Percentiles rank a stretch among this genome's conserved stretches.
Conservation (phyloP, 2,888 invertebrate genomes). For the Thymelicus lineola region DNA sequence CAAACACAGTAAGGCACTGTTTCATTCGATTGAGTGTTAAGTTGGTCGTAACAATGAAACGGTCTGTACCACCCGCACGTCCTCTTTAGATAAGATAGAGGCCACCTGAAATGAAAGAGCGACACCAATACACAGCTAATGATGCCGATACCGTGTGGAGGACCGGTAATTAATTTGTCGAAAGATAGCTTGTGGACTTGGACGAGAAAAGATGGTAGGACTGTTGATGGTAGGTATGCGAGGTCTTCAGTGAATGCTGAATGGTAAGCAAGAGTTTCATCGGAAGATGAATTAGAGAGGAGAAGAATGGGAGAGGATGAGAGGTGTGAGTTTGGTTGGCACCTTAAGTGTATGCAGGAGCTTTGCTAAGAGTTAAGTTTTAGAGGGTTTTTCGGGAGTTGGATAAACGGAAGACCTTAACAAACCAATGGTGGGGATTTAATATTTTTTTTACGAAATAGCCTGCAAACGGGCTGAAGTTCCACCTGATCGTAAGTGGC, state of each 20-base stretch:
- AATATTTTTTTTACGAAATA: too few species aligned
- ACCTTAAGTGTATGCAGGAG: too few species aligned
- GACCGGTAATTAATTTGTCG: constrained; percentile 76
- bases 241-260: too few species aligned
- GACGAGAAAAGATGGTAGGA: background rate
- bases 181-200: constrained; percentile 50
- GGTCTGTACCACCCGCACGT: constrained; percentile 81
- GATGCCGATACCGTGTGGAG: constrained; percentile 64
- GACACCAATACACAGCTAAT: constrained; percentile 79
- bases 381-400: too few species aligned
- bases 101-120: constrained; percentile 74
- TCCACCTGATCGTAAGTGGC: too few species aligned
- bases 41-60: constrained; percentile 69
- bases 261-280: background rate
- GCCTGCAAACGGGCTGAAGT: too few species aligned
- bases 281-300: constrained; percentile 23
- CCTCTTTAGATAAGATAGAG: constrained; percentile 85
- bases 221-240: background rate
- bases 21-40: constrained; percentile 37
- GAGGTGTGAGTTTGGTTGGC: too few species aligned
- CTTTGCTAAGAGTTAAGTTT: too few species aligned
- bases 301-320: too few species aligned
- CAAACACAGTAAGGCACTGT: constrained; percentile 45
- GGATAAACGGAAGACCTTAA: too few species aligned
- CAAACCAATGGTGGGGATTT: too few species aligned